Evolutionary conservation across 1,140 invertebrate species (phyloP).

Genomic region (Acyrthosiphon pisum): DNA sequence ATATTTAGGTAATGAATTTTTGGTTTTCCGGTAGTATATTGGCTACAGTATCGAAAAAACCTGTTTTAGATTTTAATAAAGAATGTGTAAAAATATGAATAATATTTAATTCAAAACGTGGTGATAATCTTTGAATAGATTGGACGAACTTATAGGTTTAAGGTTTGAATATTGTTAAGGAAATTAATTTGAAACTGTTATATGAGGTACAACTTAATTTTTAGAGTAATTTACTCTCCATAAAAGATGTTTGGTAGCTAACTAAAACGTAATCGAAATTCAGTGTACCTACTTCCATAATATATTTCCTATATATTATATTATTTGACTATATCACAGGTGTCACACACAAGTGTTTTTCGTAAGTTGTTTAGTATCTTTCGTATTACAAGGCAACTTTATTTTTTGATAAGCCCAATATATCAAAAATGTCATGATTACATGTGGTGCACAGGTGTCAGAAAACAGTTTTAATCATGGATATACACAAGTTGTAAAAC

Average conservation of each 20-base stretch:
- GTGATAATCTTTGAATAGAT: neutral
- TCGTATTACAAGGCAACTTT: neutral
- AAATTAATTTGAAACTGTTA: neutral
- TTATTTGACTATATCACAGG: neutral
- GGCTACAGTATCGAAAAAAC: neutral
- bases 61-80: neutral
- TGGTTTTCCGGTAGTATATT: neutral
- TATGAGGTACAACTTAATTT: neutral
- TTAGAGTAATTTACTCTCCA: neutral
- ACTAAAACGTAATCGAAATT: neutral
- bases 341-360: neutral
- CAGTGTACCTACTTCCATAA: neutral
- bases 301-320: neutral
- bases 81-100: neutral
- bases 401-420: slow-evolving; percentile 2
- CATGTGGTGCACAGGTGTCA: slow-evolving; percentile 17
- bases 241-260: neutral
- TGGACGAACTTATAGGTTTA: too few relatives aligned
- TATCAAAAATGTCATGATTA: slow-evolving; percentile 34
- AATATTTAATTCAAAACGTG: neutral
- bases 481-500: neutral
- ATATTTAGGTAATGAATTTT: neutral
- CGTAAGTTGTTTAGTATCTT: neutral
- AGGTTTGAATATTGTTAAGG: neutral
- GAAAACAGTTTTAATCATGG: neutral